phyloP scores from a whole-genome alignment of 2,888 invertebrate genomes.

The Lasiommata megera region DNA sequence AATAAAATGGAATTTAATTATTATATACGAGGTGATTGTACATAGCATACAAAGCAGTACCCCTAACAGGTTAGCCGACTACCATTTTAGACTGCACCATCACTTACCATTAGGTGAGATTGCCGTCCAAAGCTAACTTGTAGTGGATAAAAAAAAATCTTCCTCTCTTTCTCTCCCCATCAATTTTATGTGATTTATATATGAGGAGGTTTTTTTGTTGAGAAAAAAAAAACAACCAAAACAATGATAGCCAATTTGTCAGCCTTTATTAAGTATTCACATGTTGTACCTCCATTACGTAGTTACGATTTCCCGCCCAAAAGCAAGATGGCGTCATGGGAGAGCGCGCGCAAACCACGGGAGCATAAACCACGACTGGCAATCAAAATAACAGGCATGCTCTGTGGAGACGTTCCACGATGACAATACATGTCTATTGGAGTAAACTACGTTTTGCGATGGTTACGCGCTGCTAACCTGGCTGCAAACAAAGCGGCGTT shows the following conservation, averaged over 20 bases:
- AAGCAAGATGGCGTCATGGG: slow-evolving; percentile 73
- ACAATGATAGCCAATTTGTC: slow-evolving; percentile 7
- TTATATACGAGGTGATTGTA: no score
- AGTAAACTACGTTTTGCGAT: slow-evolving; percentile 1
- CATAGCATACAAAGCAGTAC: no score
- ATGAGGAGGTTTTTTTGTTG: not conserved
- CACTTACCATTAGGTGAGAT: no score
- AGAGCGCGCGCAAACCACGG: slow-evolving; percentile 56
- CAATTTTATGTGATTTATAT: no score
- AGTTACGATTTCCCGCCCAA: slow-evolving; percentile 67
- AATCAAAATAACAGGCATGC: slow-evolving; percentile 43
- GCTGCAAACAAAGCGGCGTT: not conserved
- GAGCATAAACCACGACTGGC: slow-evolving; percentile 69
- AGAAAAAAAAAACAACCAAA: not conserved
- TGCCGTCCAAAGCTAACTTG: no score
- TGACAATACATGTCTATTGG: slow-evolving; percentile 24
- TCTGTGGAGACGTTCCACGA: slow-evolving; percentile 24
- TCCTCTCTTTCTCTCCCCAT: no score
- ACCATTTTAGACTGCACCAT: no score
- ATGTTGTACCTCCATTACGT: slow-evolving; percentile 31
- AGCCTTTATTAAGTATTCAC: slow-evolving; percentile 28
- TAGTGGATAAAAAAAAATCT: no score
- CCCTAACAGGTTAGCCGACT: no score
- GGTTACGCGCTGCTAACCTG: not conserved
- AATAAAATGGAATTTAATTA: no score